Evolutionary conservation across 2,888 invertebrate species (phyloP), one percentile per base, ranked within the genome.

Genomic region (Patella depressa): DNA sequence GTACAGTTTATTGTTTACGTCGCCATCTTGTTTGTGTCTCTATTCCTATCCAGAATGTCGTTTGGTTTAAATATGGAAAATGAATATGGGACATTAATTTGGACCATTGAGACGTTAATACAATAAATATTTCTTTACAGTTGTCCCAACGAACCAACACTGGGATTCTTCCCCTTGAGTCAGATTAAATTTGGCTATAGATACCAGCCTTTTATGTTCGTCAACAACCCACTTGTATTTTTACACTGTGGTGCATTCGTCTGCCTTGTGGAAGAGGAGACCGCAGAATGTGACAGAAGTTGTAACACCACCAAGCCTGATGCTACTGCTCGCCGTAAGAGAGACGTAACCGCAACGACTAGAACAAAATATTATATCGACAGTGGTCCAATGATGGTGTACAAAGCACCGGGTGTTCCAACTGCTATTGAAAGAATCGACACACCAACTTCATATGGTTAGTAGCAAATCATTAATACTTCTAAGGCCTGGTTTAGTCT

Each of bases 221-320:
- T 84, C 0, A 79, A 81, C 45, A 84, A 76, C 59, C 72, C 79
- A 17, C 73, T 81, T 53, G 84, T 89, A 15, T 85, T 85, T 75
- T 76, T 90, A 0, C 88, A 89, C 79, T 89, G 89, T 78, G 81
- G 86, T 53, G 87, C 86, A 7, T 82, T 85, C 71, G 85, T 90
- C n/a, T 90, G 90, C 78, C 77, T 82, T 3, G 71, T 79, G 1
- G 73, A 81, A 0, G 89, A 89, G 72, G 84, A 84, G 72, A 83
- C 75, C 17, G 78, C 78, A 2, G 80, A 85, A 19, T 89, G 89
- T 80, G 88, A 88, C 79, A 75, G 86, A 7, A 87, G 84, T 65
- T 89, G 89, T 76, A 79, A 82, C 70, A 80, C 78, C 71, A 75
- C 81, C 9, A 83, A 86, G 34, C 74, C 84, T 11, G 34, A 78